Evolutionary conservation across 2,888 invertebrate genomes (phyloP), one percentile per base, ranked within the genome.

Genomic region (Tetramorium bicarinatum): DNA sequence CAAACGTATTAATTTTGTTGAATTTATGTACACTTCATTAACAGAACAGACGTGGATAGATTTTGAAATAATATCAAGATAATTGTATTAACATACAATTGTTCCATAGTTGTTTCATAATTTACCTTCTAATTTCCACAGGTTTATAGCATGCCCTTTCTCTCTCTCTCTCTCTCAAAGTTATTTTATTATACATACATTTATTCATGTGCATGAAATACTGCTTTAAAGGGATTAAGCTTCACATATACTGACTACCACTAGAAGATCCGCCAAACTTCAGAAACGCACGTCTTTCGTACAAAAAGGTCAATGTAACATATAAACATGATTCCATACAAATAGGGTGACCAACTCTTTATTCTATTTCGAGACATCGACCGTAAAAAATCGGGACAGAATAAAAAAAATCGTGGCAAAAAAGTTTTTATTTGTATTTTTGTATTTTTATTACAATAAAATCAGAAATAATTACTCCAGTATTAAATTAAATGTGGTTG

Each of bases 161-260:
- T 4, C 29, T 4, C 29, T 34, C 29, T 34, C 4, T 34, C 29
- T 34, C 29, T 41, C 18, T 38, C 13, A 9, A 71, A 54, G 38
- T 21, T 25, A 49, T 72, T 18, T 15, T 59, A 25, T 34, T 72
- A 44, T 34, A 54, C 6, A 4, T 11, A 71, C 4, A 9, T 54
- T 56, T 41, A 71, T 71, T 71, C 54, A 38, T 21, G 38, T 72
- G 25, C 59, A 44, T 59, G 25, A 72, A 56, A 25, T 75, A 25
- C 4, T 41, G 3, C 6, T 74, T 61, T 47, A 38, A 15, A 34
- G 15, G 25, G 21, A 59, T 59, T 56, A 59, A 61, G 11, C 1
- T 41, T 25, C 18, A 47, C 18, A 15, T 59, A n/a, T 62, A 75
- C 2, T 29, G 2, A 62, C 21, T 61, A 29, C n/a, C 34, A 2